Evolutionary conservation across 1,140 invertebrate species (phyloP), one percentile per base, ranked within the genome.

Genomic region (Schlechtendalia chinensis): DNA sequence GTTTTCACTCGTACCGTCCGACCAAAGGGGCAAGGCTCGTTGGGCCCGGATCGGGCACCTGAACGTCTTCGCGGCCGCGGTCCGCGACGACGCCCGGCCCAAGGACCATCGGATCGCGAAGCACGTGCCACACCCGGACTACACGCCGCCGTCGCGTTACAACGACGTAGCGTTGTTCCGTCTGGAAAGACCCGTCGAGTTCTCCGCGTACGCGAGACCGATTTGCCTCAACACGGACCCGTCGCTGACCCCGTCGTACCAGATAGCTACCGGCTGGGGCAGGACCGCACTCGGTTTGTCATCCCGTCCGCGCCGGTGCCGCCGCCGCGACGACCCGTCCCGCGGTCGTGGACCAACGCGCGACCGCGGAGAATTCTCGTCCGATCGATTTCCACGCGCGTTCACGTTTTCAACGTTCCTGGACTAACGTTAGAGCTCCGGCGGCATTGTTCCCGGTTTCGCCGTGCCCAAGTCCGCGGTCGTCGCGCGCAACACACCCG

Each of bases 241-340:
- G 6, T 16, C 27, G 12, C 24, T 79, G 17, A 45, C 16, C 3
- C 61, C 58, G 1, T 83, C 54, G 16, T 71, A 81, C 17, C 88
- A 83, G 58, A 87, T 87, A 67, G 87, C 87, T 4, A 89, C 86
- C 27, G 89, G 89, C 22, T 89, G 88, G 88, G 88, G 88, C 59
- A 84, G 85, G n/a, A 82, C 74, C 12, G 81, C 72, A 19, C 82
- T 80, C 17, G 83, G 83, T 84, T 39, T 69, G 81, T 82, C n/a
- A n/a, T 17, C 50, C 22, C 16, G 1, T n/a, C n/a, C n/a, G n/a
- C n/a, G n/a, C n/a, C n/a, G n/a, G n/a, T n/a, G n/a, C n/a, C n/a
- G n/a, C n/a, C n/a, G n/a, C n/a, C n/a, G n/a, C n/a, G n/a, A n/a
- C n/a, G n/a, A n/a, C n/a, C n/a, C n/a, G n/a, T n/a, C n/a, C n/a